phyloP scores from a whole-genome alignment of 2,888 invertebrate genomes.

The Eristalis pertinax region DNA sequence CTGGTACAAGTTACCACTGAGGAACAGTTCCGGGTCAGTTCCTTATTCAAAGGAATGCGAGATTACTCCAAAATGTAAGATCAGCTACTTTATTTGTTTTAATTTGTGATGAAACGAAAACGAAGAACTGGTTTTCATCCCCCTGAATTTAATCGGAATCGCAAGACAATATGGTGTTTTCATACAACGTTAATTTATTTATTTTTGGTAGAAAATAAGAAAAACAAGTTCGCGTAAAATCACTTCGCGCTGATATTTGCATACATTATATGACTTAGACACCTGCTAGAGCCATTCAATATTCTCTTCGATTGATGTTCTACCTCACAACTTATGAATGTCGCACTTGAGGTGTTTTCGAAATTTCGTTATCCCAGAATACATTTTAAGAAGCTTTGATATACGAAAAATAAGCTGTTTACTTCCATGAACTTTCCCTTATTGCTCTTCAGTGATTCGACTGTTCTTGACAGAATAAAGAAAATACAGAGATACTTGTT shows the following conservation, averaged over 20 bases:
- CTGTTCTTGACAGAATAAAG: conserved; percentile 2
- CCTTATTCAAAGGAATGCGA: too few relatives aligned
- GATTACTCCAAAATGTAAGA: too few relatives aligned
- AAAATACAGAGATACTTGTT: neutral
- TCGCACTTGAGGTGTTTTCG: neutral
- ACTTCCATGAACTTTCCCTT: conserved; percentile 21
- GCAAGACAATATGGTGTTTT: neutral
- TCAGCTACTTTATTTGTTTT: too few relatives aligned
- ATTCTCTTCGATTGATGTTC: neutral
- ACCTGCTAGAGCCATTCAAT: neutral
- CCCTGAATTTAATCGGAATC: neutral
- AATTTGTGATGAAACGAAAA: too few relatives aligned
- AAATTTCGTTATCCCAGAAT: neutral
- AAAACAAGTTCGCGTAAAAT: neutral
- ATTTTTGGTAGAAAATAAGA: neutral
- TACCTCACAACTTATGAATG: neutral
- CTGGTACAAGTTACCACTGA: too few relatives aligned
- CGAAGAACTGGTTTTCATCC: too few relatives aligned
- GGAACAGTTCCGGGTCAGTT: too few relatives aligned
- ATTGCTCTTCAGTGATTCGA: conserved; percentile 15
- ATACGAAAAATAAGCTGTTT: neutral
- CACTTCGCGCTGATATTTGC: neutral
- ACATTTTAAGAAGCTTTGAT: neutral
- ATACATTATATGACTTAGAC: neutral
- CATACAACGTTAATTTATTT: too few relatives aligned